Base-by-base conservation (phyloP, 2,113 vertebrate species). In the Saccopteryx bilineata region DNA sequence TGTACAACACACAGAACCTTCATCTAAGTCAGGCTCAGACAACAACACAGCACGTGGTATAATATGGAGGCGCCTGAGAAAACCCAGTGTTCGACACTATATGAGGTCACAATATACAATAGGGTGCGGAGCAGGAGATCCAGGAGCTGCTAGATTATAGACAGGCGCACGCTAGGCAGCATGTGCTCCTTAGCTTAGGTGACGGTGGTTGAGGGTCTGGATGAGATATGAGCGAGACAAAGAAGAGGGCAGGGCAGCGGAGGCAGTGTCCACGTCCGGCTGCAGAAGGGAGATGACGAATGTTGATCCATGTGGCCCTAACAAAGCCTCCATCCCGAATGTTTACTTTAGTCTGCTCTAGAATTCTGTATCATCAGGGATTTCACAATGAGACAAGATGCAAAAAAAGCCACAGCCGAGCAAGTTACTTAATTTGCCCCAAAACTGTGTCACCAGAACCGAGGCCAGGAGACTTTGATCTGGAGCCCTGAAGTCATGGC, bases 151-250 rank as follows among this genome's bases (percentile, higher is more conserved):
- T 39, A 39, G 39, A 39, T 39, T 39, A 39, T 39, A 39, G 39
- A 14, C 56, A 5, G 65, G 65, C 31, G 1, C 58, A 18, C 3
- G 9, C 8, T 39, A 26, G 10, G 7, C 1, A 3, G 5, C 56
- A 4, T 31, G 18, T 33, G 5, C 58, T 72, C 39, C n/a, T 82
- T 11, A 12, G n/a, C 7, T 61, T 50, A 50, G 19, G 26, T 71
- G 61, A 31, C 33, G 4, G 13, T 14, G 4, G 2, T 21, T 63
- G 33, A 63, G 14, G 39, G 6, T 0, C 11, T 0, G 17, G 5
- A 52, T 17, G 21, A 0, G 21, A 75, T n/a, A 1, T 7, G 50
- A 72, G 31, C 56, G 24, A 68, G 50, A n/a, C 48, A 78, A 13
- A 52, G 14, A n/a, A 24, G 72, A 1, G 72, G 46, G 10, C 4